A percentile compares a stretch with the other conserved stretches of the same genome.
Conservation (phyloP, 1,140 invertebrate genomes). For the Tetranychus cinnabarinus region DNA sequence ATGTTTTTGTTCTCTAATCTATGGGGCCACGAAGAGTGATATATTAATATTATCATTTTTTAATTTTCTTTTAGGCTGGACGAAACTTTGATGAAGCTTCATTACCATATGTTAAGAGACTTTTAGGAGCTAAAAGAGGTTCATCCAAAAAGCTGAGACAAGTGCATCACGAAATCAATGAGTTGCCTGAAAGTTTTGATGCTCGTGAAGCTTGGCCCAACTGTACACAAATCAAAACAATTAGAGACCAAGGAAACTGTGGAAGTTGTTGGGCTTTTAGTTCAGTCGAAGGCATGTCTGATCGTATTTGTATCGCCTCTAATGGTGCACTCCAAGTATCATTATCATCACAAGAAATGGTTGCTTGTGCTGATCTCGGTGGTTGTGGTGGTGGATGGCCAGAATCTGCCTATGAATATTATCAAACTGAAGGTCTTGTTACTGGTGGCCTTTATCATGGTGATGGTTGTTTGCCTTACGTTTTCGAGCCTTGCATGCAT, state of each 20-base stretch:
- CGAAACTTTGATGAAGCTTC: background rate
- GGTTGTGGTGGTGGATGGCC: slow-evolving; percentile 24
- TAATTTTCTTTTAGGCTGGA: background rate
- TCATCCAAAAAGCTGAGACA: slow-evolving; percentile 21
- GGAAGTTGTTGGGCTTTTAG: slow-evolving; percentile 16
- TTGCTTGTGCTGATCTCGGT: slow-evolving; percentile 44
- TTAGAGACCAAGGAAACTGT: slow-evolving; percentile 46
- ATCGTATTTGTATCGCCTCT: slow-evolving; percentile 42
- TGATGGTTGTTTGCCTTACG: slow-evolving; percentile 51
- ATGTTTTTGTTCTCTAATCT: background rate
- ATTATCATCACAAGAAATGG: slow-evolving; percentile 12
- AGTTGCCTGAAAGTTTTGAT: slow-evolving; percentile 51
- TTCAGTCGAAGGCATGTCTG: slow-evolving; percentile 7
- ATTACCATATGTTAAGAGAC: slow-evolving; percentile 31
- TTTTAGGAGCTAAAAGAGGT: slow-evolving; percentile 42
- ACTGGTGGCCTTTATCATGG: slow-evolving; percentile 53
- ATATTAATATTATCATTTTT: background rate
- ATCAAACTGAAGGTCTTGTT: slow-evolving; percentile 29
- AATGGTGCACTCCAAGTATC: slow-evolving; percentile 23
- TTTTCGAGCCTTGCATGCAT: slow-evolving; percentile 64
- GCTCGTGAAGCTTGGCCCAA: slow-evolving; percentile 51
- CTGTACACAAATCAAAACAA: slow-evolving; percentile 52
- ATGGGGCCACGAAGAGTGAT: background rate
- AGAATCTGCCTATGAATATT: slow-evolving; percentile 23
- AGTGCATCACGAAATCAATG: background rate